Conservation (phyloP, 2,797 vertebrate species). For the Brachyrhaphis roseni region DNA sequence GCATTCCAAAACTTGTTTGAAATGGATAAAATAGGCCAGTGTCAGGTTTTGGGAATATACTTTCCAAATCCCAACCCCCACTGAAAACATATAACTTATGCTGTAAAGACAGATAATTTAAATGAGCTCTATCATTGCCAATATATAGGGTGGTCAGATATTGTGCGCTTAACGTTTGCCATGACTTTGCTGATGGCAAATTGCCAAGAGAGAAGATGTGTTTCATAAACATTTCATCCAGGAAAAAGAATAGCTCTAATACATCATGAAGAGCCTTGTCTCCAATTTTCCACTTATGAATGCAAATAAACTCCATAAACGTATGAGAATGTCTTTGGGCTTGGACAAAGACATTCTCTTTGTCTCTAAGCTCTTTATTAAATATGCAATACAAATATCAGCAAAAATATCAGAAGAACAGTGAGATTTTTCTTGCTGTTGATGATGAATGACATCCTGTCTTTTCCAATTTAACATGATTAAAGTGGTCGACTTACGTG, state of each 20-base stretch:
- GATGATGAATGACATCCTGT: conserved; percentile 39
- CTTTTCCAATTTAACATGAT: conserved; percentile 45
- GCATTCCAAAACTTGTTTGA: background rate
- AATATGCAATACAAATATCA: background rate
- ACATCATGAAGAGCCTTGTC: background rate
- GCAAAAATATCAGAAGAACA: conserved; percentile 44
- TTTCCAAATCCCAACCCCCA: background rate
- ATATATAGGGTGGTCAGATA: background rate
- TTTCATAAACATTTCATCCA: background rate
- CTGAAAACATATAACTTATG: background rate
- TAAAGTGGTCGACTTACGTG: conserved; percentile 34
- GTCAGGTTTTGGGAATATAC: background rate
- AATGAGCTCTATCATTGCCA: background rate
- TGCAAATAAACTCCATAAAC: background rate
- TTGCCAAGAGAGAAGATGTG: background rate
- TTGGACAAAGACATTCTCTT: conserved; percentile 13
- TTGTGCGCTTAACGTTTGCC: background rate
- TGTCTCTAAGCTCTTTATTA: conserved; percentile 11
- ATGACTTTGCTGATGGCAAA: background rate
- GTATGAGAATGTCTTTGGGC: conserved; percentile 32
- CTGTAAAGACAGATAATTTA: background rate
- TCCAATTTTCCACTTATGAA: background rate
- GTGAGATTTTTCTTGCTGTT: conserved; percentile 36
- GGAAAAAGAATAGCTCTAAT: background rate
- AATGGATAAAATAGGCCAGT: background rate